A percentile compares a stretch with the other conserved stretches of the same genome.
Conservation (phyloP, 2,888 invertebrate species). For the Diaphora mendica region DNA sequence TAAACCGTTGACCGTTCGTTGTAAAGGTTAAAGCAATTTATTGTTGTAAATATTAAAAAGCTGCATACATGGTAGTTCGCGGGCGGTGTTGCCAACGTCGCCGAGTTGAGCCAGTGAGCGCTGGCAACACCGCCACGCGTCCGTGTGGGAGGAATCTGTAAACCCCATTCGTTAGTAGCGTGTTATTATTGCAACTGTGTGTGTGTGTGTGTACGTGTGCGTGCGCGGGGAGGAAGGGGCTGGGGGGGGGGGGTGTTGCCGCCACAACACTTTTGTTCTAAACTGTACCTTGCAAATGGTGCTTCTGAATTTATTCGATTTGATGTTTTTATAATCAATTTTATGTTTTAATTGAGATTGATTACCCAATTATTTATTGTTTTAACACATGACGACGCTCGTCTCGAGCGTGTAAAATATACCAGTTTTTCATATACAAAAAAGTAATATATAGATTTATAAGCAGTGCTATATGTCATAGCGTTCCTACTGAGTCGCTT, state of each 20-base stretch:
- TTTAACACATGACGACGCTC: background rate
- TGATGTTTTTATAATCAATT: slow-evolving; percentile 45
- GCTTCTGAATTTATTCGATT: slow-evolving; percentile 47
- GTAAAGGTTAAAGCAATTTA: slow-evolving; percentile 60
- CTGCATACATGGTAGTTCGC: slow-evolving; percentile 46
- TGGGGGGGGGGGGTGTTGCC: slow-evolving; percentile 27
- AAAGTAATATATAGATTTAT: slow-evolving; percentile 22
- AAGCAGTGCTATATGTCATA: slow-evolving; percentile 24
- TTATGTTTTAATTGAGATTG: slow-evolving; percentile 33
- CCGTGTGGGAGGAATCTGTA: slow-evolving; percentile 56
- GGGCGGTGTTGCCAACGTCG: slow-evolving; percentile 33
- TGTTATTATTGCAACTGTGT: slow-evolving; percentile 48
- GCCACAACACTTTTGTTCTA: slow-evolving; percentile 28
- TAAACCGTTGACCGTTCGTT: slow-evolving; percentile 50
- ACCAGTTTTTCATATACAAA: slow-evolving; percentile 9
- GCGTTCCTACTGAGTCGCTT: slow-evolving; percentile 34
- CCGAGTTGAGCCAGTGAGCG: slow-evolving; percentile 7
- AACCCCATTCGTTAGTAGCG: slow-evolving; percentile 75
- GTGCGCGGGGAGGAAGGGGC: slow-evolving; percentile 32
- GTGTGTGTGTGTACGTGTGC: slow-evolving; percentile 43
- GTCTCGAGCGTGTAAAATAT: background rate
- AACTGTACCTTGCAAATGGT: slow-evolving; percentile 48
- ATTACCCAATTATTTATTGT: slow-evolving; percentile 10
- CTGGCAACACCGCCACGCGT: slow-evolving; percentile 33
- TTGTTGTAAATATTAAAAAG: slow-evolving; percentile 70